A percentile compares a stretch with the other conserved stretches of the same genome.
Evolutionary conservation across 2,113 vertebrate genomes (phyloP).

Genomic region (Ammodytes dubius): DNA sequence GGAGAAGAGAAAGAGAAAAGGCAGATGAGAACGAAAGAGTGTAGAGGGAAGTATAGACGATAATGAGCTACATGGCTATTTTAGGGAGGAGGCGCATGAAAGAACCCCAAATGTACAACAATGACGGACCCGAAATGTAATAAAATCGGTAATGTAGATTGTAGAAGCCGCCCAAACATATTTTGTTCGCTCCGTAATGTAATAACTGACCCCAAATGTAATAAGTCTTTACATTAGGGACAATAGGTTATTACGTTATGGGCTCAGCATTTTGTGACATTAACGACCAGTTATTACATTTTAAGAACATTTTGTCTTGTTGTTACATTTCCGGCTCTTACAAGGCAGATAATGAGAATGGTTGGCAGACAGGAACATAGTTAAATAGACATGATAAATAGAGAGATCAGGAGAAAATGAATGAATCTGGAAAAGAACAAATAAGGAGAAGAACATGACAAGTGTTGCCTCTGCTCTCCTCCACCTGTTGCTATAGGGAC

Average conservation of each 20-base stretch:
- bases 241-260: too few species aligned
- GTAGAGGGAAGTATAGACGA: neutral
- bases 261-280: too few species aligned
- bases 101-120: too few species aligned
- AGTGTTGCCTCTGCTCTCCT: slow-evolving; percentile 38
- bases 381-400: slow-evolving; percentile 15
- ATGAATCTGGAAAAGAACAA: neutral
- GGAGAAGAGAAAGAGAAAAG: slow-evolving; percentile 39
- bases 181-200: too few species aligned
- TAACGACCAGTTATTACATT: too few species aligned
- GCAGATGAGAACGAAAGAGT: slow-evolving; percentile 22
- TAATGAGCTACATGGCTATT: slow-evolving; percentile 37
- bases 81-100: slow-evolving; percentile 15
- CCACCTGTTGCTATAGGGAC: slow-evolving; percentile 62
- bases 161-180: too few species aligned
- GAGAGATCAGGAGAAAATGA: slow-evolving; percentile 11
- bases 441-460: neutral
- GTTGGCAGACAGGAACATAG: slow-evolving; percentile 24
- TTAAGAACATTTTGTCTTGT: too few species aligned
- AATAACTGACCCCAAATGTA: too few species aligned
- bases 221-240: too few species aligned
- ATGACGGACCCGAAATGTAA: too few species aligned
- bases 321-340: too few species aligned
- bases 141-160: too few species aligned
- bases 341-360: slow-evolving; percentile 37